Evolutionary conservation across 2,888 invertebrate genomes (phyloP).

Genomic region (Athetis lepigone): DNA sequence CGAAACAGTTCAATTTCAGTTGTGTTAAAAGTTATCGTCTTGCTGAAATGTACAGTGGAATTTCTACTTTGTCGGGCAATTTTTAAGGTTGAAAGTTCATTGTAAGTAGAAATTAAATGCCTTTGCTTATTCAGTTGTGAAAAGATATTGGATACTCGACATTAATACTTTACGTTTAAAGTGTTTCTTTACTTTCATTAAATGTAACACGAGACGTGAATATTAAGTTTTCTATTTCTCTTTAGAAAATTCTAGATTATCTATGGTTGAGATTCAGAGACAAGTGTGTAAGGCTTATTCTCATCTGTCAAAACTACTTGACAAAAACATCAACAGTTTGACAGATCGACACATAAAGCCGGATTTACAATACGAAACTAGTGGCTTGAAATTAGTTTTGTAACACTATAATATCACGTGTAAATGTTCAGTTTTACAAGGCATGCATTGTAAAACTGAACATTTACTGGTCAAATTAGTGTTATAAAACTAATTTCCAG

Average conservation of each 20-base stretch:
- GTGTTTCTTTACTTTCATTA: conserved; percentile 55
- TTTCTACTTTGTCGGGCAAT: accelerated
- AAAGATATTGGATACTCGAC: conserved; percentile 43
- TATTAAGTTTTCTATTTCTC: conserved; percentile 33
- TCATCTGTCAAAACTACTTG: neutral
- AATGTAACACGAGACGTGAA: conserved; percentile 33
- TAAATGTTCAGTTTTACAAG: no score
- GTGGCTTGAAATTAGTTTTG: no score
- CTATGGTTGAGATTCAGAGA: neutral
- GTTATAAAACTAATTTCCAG: no score
- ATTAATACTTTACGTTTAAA: conserved; percentile 42
- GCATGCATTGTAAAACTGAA: no score
- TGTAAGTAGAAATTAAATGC: neutral
- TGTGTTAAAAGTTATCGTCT: neutral
- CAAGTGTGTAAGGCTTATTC: no score
- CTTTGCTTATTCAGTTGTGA: conserved; percentile 31
- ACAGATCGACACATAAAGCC: no score
- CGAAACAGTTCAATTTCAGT: neutral
- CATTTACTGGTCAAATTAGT: no score
- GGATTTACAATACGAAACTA: no score
- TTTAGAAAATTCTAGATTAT: conserved; percentile 20
- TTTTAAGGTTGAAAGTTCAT: conserved; percentile 22
- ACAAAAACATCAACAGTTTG: no score
- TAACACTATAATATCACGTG: no score
- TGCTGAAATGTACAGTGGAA: neutral